These are phyloP conservation scores for Rhea americana DNA, from an alignment of 2,113 vertebrate species.

Conservation along the genomic window DNA sequence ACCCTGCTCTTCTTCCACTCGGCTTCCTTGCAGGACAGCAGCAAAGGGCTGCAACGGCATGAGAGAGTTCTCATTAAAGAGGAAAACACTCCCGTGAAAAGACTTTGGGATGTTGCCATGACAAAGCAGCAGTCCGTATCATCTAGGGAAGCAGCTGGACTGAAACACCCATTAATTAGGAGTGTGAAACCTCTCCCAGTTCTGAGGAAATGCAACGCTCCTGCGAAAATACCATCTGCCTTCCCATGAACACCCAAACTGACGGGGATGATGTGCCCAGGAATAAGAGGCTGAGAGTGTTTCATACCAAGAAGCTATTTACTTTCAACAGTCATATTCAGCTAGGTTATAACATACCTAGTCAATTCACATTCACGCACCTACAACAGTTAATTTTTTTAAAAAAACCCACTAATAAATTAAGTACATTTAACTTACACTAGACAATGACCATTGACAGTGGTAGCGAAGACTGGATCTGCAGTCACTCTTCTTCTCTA, in stretches of 20 bases:
- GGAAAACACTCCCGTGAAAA: not conserved
- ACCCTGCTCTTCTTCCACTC: not conserved
- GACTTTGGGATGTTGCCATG: not conserved
- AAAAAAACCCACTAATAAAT: slow-evolving; percentile 64
- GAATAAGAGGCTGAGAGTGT: slow-evolving; percentile 45
- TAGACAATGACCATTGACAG: not conserved
- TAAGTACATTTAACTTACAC: slow-evolving; percentile 56
- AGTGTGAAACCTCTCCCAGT: not conserved
- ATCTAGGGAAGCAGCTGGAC: not conserved
- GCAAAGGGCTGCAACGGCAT: not conserved
- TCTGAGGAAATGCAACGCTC: not conserved
- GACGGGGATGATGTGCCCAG: not conserved
- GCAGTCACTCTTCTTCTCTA: not conserved
- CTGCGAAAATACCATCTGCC: accelerated
- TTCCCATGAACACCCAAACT: accelerated
- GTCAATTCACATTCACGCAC: not conserved
- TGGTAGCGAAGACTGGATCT: not conserved
- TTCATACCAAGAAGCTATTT: slow-evolving; percentile 57
- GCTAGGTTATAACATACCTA: not conserved
- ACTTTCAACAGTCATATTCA: slow-evolving; percentile 30
- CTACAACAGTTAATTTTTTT: slow-evolving; percentile 34
- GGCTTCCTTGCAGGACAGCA: not conserved
- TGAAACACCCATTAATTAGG: not conserved
- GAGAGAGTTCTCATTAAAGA: accelerated
- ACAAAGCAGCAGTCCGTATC: accelerated